These are phyloP conservation scores for Bhutanitis thaidina DNA, from an alignment of 2,888 invertebrate species.

Conservation along the genomic window DNA sequence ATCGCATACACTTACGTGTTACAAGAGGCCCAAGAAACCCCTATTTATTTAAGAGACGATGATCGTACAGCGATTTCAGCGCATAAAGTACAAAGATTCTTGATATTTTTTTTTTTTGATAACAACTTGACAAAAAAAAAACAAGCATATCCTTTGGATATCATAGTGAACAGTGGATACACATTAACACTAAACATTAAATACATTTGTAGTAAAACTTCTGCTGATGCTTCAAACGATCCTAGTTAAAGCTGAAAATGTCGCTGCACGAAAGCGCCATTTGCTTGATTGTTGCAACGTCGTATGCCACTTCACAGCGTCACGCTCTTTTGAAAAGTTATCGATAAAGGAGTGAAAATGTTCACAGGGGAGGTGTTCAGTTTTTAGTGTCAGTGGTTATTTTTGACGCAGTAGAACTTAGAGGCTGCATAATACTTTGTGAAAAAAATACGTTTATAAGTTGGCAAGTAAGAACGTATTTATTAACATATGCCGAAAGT, in stretches of 20 bases:
- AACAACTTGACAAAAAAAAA: too few relatives aligned
- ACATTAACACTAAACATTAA: too few relatives aligned
- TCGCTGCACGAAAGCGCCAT: slow-evolving; percentile 2
- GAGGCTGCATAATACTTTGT: slow-evolving; percentile 23
- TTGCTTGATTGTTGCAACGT: neutral
- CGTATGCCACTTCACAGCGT: slow-evolving; percentile 33
- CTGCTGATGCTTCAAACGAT: too few relatives aligned
- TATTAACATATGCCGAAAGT: too few relatives aligned
- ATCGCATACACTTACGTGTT: slow-evolving; percentile 38
- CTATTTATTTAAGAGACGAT: slow-evolving; percentile 10
- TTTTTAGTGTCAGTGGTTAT: slow-evolving; percentile 37
- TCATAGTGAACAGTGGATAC: too few relatives aligned
- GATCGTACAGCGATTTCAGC: slow-evolving; percentile 16
- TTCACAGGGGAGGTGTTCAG: slow-evolving; percentile 56
- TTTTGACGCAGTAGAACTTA: slow-evolving; percentile 40
- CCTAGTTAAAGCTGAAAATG: neutral
- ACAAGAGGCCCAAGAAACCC: slow-evolving; percentile 27
- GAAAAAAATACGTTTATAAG: slow-evolving; percentile 7
- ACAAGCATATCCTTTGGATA: too few relatives aligned
- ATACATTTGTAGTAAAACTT: too few relatives aligned
- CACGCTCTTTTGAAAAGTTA: slow-evolving; percentile 26
- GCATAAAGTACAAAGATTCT: slow-evolving; percentile 3
- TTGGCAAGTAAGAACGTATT: slow-evolving; percentile 1
- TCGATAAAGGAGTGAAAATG: slow-evolving; percentile 56
- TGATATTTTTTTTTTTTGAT: too few relatives aligned